Evolutionary conservation across 2,888 invertebrate species (phyloP), one percentile per base, ranked within the genome.

Genomic region (Eremobia ochroleuca): DNA sequence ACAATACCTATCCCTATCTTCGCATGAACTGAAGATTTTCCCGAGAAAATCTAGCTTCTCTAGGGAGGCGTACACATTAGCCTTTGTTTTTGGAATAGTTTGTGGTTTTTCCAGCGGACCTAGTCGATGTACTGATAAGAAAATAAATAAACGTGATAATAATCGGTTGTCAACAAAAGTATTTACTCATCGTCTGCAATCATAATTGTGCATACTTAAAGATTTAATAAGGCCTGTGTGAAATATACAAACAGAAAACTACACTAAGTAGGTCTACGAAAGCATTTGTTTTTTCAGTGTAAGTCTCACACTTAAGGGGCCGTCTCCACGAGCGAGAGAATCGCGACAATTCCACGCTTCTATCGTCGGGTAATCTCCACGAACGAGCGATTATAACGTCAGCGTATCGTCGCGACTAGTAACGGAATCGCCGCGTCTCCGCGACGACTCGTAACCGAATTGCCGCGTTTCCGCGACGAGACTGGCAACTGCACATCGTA

Each of bases 71-170:
- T 4, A n/a, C 31, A 11, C n/a, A 11, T 9, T 11, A 1, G 9
- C 0, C 31, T 58, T 52, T 43, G 6, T 66, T 78, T 28, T 78
- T 18, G 2, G 18, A 18, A 43, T 2, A 34, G 21, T 25, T 34
- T 15, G 40, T 34, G 34, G 13, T 13, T 59, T 78, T 43, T 21
- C 8, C 40, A 34, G 3, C 25, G 4, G 0, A 59, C n/a, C n/a
- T 34, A 43, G 8, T 34, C 15, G 59, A 77, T 66, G 59, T 34
- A 78, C 40, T 59, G 79, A 72, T 59, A 72, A 78, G 15, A 58
- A 34, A 34, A 64, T 40, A 58, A 65, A 70, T 13, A 21, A 40
- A 25, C 11, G 40, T 18, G 28, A 66, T 28, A 43, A 25, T 25
- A 46, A 31, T n/a, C 31, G 11, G 40, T 28, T 11, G n/a, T 31